These are phyloP conservation scores for Coreius guichenoti DNA, from an alignment of 2,797 vertebrate genomes.

Conservation along the genomic window DNA sequence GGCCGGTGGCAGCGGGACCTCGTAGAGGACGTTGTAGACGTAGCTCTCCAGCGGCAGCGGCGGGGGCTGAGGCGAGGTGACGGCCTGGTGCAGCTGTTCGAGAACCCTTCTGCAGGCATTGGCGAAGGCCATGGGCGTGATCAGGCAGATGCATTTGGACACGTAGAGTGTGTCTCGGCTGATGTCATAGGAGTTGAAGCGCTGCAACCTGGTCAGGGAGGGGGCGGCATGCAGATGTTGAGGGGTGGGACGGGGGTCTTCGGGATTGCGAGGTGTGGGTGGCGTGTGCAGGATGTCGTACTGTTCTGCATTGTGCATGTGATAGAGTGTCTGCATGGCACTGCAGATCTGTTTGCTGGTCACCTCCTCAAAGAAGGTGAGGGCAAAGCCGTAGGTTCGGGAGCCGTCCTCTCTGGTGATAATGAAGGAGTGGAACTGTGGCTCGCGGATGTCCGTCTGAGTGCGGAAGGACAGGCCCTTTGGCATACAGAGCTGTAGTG, in stretches of 20 bases:
- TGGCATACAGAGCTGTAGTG: slow-evolving; percentile 87
- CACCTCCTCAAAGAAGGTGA: slow-evolving; percentile 99
- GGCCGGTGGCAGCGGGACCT: slow-evolving; percentile 93
- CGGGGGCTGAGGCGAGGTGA: slow-evolving; percentile 92
- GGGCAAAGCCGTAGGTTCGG: slow-evolving; percentile 95
- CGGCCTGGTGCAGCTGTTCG: slow-evolving; percentile 92
- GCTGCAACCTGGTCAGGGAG: slow-evolving; percentile 90
- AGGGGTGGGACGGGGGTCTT: slow-evolving; percentile 76
- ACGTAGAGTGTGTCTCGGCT: slow-evolving; percentile 96
- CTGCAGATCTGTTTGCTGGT: slow-evolving; percentile 99
- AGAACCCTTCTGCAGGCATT: slow-evolving; percentile 93
- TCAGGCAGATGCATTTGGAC: slow-evolving; percentile 98
- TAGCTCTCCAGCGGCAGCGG: slow-evolving; percentile 98
- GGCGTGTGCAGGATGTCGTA: slow-evolving; percentile 90
- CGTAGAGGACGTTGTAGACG: slow-evolving; percentile 97
- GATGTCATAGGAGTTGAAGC: slow-evolving; percentile 98
- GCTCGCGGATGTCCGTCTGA: slow-evolving; percentile 89
- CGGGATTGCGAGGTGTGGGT: slow-evolving; percentile 74
- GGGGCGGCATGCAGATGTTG: slow-evolving; percentile 83
- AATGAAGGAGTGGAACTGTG: slow-evolving; percentile 97
- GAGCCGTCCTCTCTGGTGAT: slow-evolving; percentile 99
- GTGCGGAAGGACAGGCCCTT: slow-evolving; percentile 92
- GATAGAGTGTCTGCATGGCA: slow-evolving; percentile 99
- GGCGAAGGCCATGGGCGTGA: slow-evolving; percentile 96
- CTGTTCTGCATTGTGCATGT: slow-evolving; percentile 98